Evolutionary conservation across 1,140 invertebrate species (phyloP), one percentile per base, ranked within the genome.

Genomic region (Conus ventricosus): DNA sequence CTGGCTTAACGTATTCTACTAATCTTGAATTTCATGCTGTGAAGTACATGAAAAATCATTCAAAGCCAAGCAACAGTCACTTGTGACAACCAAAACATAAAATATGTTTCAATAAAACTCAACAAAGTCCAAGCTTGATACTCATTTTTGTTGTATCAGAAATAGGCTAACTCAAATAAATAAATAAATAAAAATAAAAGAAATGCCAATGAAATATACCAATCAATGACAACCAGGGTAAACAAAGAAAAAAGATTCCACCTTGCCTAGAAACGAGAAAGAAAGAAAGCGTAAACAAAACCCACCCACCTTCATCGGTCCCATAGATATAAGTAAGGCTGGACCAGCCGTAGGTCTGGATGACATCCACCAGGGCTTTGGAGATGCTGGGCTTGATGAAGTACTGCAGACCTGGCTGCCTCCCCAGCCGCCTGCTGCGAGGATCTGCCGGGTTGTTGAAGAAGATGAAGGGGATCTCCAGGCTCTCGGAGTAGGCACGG

Each of bases 251-350:
- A 20, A 13, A 10, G 20, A 54, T 83, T 83, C 82, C 27, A 5
- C 23, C n/a, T 17, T 20, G 15, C 80, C 25, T 15, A 20, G 27
- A 17, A 3, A 82, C 25, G 17, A 82, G 15, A 82, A 20, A 4
- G 15, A 82, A 15, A 27, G 51, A 82, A 17, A 20, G 4, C 7
- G 80, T 39, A 82, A 39, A n/a, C 11, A 57, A 54, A 39, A 1
- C 27, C n/a, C 81, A 83, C 81, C 89, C 86, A 92, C 91, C 89
- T 86, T 92, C 91, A 76, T 91, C 82, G 1, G 81, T 88, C 27
- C 88, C 86, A 81, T 90, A 91, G 51, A 92, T 76, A 75, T 90
- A 92, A 27, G 88, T 85, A 4, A 92, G 78, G 39, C 67, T 90
- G 5, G 87, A 57, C 91, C 91, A 92, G 8, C 90, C 57, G 25